Percentiles rank a stretch among this genome's conserved stretches.
Conservation (phyloP, 2,797 vertebrate genomes). For the Galaxias olidus region DNA sequence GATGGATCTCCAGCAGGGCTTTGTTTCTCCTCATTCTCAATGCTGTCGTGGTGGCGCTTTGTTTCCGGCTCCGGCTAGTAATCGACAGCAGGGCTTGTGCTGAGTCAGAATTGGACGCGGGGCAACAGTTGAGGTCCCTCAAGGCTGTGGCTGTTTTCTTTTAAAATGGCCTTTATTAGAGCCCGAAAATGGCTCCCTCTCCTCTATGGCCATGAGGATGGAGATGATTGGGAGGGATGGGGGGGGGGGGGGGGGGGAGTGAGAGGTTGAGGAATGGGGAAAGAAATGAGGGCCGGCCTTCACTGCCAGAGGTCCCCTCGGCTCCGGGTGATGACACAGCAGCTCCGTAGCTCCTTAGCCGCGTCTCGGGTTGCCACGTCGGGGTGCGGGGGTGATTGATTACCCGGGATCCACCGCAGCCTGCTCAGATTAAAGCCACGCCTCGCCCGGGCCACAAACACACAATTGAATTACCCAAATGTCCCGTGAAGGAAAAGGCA, state of each 20-base stretch:
- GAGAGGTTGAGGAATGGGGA: background rate
- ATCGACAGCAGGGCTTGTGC: constrained; percentile 41
- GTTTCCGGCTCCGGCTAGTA: constrained; percentile 21
- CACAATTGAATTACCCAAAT: constrained; percentile 46
- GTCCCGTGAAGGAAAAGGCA: background rate
- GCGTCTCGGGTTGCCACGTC: constrained; percentile 41
- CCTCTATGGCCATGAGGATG: constrained; percentile 10
- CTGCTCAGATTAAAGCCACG: constrained; percentile 51
- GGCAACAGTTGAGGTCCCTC: constrained; percentile 30
- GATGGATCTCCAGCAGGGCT: constrained; percentile 19
- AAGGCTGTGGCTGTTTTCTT: constrained; percentile 27
- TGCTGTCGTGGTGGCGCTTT: constrained; percentile 18
- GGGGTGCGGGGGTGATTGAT: constrained; percentile 63
- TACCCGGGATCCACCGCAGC: constrained; percentile 48
- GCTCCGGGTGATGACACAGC: constrained; percentile 70
- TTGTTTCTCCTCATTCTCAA: constrained; percentile 3
- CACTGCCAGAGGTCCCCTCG: constrained; percentile 47
- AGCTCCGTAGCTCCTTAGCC: constrained; percentile 55
- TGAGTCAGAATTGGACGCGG: constrained; percentile 51
- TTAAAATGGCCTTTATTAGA: constrained; percentile 52
- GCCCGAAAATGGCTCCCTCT: constrained; percentile 38
- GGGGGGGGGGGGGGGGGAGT: constrained; percentile 23
- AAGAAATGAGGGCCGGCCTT: constrained; percentile 64
- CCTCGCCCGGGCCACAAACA: constrained; percentile 40
- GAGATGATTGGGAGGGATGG: constrained; percentile 5